Evolutionary conservation across 2,888 invertebrate species (phyloP).

Genomic region (Scotopteryx bipunctaria): DNA sequence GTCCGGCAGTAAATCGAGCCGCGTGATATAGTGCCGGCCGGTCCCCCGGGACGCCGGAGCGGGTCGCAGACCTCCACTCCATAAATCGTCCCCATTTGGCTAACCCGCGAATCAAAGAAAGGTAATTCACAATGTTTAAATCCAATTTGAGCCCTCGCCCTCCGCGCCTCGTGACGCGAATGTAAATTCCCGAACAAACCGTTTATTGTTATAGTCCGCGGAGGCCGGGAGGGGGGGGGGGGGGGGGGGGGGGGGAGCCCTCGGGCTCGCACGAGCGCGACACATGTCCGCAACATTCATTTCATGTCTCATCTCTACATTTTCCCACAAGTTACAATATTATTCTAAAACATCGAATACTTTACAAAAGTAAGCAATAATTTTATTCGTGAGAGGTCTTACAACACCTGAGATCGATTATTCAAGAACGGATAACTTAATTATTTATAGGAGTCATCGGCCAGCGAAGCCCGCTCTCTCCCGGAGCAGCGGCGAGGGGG

Average conservation of each 20-base stretch:
- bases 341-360: no score
- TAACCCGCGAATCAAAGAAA: constrained; percentile 79
- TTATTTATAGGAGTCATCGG: no score
- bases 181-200: constrained; percentile 52
- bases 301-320: background rate
- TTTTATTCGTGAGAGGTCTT: no score
- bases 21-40: constrained; percentile 44
- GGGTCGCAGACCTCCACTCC: no score
- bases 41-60: constrained; percentile 26
- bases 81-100: constrained; percentile 79
- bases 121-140: constrained; percentile 80
- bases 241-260: no score
- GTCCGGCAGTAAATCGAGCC: constrained; percentile 61
- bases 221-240: constrained; percentile 26
- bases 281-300: constrained; percentile 18
- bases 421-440: no score
- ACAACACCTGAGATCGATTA: no score
- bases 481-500: no score
- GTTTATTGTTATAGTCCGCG: constrained; percentile 44
- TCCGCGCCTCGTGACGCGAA: constrained; percentile 45
- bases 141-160: constrained; percentile 66
- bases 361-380: no score
- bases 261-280: constrained; percentile 23
- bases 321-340: no score
- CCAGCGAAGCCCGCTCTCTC: no score